phyloP scores from a whole-genome alignment of 2,113 vertebrate genomes.

The Aegithalos caudatus region DNA sequence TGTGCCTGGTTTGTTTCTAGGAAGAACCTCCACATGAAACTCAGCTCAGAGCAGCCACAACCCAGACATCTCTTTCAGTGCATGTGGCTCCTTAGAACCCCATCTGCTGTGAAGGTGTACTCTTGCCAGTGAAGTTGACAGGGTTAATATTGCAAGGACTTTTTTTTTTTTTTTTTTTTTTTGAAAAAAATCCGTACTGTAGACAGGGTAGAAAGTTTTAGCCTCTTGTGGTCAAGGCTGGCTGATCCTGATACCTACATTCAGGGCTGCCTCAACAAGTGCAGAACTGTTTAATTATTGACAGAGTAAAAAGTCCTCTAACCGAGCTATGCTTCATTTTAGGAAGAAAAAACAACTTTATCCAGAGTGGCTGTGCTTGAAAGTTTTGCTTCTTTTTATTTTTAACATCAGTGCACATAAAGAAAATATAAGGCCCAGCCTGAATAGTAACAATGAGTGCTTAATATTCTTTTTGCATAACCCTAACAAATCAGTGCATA shows the following conservation, averaged over 20 bases:
- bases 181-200: not conserved
- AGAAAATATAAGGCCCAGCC: not conserved
- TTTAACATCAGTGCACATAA: not conserved
- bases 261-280: not conserved
- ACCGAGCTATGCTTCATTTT: not conserved
- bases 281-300: constrained; percentile 4
- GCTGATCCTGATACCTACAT: not conserved
- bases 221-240: not conserved
- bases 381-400: not conserved
- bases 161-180: too few species aligned
- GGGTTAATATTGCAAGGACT: not conserved
- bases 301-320: constrained; percentile 7
- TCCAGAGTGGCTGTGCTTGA: not conserved
- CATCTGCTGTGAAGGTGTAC: not conserved
- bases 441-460: not conserved
- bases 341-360: not conserved
- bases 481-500: not conserved
- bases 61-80: not conserved
- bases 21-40: not conserved
- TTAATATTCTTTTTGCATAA: constrained; percentile 5
- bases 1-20: not conserved
- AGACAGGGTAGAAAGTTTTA: not conserved
- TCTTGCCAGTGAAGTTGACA: not conserved
- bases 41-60: not conserved
- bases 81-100: not conserved